These are phyloP conservation scores for Megaleporinus macrocephalus DNA, from an alignment of 2,113 vertebrate species.

Conservation along the genomic window DNA sequence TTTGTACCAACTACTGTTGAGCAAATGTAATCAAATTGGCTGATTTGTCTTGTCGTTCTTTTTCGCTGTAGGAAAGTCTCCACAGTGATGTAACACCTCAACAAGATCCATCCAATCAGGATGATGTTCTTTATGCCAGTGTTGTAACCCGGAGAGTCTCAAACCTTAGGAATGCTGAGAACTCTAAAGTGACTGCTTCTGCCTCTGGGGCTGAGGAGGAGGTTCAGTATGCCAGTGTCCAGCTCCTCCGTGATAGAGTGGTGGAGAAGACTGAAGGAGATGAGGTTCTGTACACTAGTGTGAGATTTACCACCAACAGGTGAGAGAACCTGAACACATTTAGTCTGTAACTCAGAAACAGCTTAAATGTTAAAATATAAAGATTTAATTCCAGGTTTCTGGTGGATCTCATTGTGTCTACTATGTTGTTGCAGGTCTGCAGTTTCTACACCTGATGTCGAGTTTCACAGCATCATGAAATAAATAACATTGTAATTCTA, in stretches of 20 bases:
- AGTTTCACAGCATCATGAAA: too few relatives aligned
- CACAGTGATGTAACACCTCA: neutral
- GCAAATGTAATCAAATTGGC: neutral
- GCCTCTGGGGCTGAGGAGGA: neutral
- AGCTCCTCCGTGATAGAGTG: neutral
- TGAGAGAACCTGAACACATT: too few relatives aligned
- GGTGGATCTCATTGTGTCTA: too few relatives aligned
- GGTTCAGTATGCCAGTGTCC: neutral
- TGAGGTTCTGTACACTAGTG: neutral
- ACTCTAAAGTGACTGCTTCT: neutral
- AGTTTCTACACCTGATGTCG: too few relatives aligned
- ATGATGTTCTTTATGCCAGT: neutral
- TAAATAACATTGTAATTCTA: too few relatives aligned
- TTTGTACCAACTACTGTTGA: too few relatives aligned
- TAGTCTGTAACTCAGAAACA: too few relatives aligned
- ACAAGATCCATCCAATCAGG: neutral
- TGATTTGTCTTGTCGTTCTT: neutral
- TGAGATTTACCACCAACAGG: neutral
- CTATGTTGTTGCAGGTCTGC: too few relatives aligned
- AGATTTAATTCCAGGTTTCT: too few relatives aligned
- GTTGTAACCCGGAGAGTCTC: too few relatives aligned
- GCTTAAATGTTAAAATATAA: too few relatives aligned
- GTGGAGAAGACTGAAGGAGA: neutral
- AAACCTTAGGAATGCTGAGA: neutral
- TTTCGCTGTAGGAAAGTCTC: neutral